These are phyloP conservation scores for Tribolium freemani DNA, from an alignment of 2,888 invertebrate species.

Conservation along the genomic window DNA sequence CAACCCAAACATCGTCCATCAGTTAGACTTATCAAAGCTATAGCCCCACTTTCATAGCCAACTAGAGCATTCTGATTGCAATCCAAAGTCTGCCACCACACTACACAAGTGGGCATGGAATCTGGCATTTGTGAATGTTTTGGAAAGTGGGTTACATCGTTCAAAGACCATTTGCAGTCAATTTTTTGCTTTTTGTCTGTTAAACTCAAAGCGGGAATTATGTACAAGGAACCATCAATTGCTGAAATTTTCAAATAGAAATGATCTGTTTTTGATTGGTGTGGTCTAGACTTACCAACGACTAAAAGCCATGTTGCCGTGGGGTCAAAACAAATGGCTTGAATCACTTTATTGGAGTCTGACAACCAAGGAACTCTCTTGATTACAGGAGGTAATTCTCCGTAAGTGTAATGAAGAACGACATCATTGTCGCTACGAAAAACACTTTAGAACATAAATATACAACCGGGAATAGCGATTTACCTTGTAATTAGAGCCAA, in stretches of 20 bases:
- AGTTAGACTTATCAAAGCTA: conserved; percentile 77
- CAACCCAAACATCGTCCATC: conserved; percentile 78
- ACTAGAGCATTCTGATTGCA: conserved; percentile 79
- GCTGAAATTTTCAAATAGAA: conserved; percentile 58
- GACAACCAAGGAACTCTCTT: conserved; percentile 66
- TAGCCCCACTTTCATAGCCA: conserved; percentile 77
- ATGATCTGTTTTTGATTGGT: background rate
- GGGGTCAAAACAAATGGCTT: conserved; percentile 87
- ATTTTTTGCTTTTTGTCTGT: conserved; percentile 70
- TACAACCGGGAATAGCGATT: background rate
- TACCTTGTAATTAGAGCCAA: conserved; percentile 63
- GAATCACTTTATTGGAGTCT: conserved; percentile 68
- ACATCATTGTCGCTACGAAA: conserved; percentile 63
- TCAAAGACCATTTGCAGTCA: conserved; percentile 73
- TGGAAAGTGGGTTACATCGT: conserved; percentile 72
- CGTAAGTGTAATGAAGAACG: conserved; percentile 65
- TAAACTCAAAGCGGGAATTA: conserved; percentile 74
- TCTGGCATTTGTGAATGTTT: conserved; percentile 62
- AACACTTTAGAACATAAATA: background rate
- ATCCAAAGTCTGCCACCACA: conserved; percentile 85
- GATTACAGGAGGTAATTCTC: conserved; percentile 64
- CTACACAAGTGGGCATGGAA: conserved; percentile 73
- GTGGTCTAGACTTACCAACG: conserved; percentile 67
- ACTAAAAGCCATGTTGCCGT: conserved; percentile 83
- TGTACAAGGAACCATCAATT: conserved; percentile 73